Evolutionary conservation across 1,140 invertebrate genomes (phyloP), one percentile per base, ranked within the genome.

Genomic region (Hermatobates lingyangjiaoensis): DNA sequence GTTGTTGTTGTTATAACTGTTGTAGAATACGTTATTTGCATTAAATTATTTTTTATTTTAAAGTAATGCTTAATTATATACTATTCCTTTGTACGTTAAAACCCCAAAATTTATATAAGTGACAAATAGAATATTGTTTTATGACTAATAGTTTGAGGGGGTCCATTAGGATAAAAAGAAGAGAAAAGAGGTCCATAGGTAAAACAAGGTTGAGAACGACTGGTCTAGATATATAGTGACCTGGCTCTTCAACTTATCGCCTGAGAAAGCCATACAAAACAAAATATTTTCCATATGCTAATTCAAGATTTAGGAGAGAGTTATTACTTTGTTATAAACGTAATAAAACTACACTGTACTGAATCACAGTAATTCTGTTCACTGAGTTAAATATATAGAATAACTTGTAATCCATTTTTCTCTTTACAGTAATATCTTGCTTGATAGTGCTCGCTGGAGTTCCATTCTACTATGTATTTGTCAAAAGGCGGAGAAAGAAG

Each of bases 401-500:
- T n/a, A 24, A 3, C 21, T 27, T n/a, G 44, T 28, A 40, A 27
- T 48, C 2, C 44, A 3, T 45, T 39, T 24, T 42, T 48, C 10
- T 5, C 50, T 42, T 61, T 61, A 39, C 56, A 68, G 67, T 60
- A 23, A 62, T 67, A 42, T 54, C 65, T 25, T 49, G 63, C 1
- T 44, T 60, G 2, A 66, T 76, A 25, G 68, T 73, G 10, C 56
- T 68, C 1, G 60, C 67, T 34, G 74, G 74, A 30, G 57, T 76
- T 27, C 71, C 74, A 1, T 66, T 74, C 1, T 76, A 76, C 55
- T 61, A 69, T 4, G 44, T 73, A 14, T 65, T 66, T 38, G 62
- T 72, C 12, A 58, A 55, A 50, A 56, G 57, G 50, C 54, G 57
- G 51, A 53, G 28, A 48, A 48, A 27, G 20, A n/a, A 46, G 28